These are phyloP conservation scores for Crocuta crocuta DNA, from an alignment of 2,113 vertebrate genomes.

Conservation along the genomic window DNA sequence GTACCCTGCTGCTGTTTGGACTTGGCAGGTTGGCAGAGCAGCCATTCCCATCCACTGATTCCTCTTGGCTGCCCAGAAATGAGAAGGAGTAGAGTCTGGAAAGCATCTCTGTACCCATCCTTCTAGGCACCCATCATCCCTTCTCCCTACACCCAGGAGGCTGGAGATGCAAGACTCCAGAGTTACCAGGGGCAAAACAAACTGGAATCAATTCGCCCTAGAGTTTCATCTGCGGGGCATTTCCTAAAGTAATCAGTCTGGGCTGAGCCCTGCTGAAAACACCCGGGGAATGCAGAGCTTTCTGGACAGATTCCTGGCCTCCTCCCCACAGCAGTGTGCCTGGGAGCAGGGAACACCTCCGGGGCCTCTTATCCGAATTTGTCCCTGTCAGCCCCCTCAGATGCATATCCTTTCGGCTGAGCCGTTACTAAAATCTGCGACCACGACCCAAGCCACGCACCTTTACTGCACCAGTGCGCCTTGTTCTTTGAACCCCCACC, in stretches of 20 bases:
- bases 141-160: background rate
- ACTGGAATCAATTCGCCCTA: background rate
- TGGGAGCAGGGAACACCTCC: background rate
- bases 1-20: background rate
- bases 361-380: background rate
- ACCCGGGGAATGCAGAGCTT: conserved; percentile 1
- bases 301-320: background rate
- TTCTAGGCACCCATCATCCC: background rate
- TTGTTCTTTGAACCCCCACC: background rate
- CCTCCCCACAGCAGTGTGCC: background rate
- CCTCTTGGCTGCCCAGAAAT: background rate
- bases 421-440: background rate
- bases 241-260: conserved; percentile 58
- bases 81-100: background rate
- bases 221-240: background rate
- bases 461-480: background rate
- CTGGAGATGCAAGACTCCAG: background rate
- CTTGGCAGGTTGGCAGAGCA: background rate
- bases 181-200: background rate
- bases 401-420: background rate
- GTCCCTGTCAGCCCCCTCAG: background rate
- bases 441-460: background rate
- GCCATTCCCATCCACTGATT: background rate
- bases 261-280: background rate
- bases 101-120: background rate